A percentile compares a stretch with the other conserved stretches of the same genome.
Evolutionary conservation across 2,113 vertebrate species (phyloP).

Genomic region (Mobula birostris): DNA sequence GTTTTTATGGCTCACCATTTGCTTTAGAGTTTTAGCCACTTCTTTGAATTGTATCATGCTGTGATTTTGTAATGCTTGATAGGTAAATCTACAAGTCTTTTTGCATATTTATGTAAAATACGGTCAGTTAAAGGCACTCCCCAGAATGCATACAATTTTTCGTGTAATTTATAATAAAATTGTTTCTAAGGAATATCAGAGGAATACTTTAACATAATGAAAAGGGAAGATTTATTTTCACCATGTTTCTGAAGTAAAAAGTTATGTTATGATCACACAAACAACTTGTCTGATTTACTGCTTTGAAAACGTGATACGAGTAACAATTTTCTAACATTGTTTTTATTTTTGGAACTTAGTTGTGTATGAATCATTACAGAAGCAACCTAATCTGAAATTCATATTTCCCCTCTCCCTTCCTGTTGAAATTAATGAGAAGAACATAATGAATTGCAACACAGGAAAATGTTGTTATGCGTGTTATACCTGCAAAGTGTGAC

Average conservation of each 20-base stretch:
- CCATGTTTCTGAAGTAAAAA: not conserved
- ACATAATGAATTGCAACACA: not conserved
- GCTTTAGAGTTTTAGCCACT: not conserved
- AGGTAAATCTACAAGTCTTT: slow-evolving; percentile 37
- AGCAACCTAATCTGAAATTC: slow-evolving; percentile 25
- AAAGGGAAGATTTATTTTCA: not conserved
- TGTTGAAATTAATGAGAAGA: slow-evolving; percentile 18
- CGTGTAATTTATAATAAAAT: slow-evolving; percentile 49
- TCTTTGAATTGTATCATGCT: slow-evolving; percentile 36
- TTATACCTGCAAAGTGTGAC: not conserved
- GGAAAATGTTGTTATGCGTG: not conserved
- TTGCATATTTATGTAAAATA: slow-evolving; percentile 43
- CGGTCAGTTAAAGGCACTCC: slow-evolving; percentile 51
- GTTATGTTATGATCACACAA: not conserved
- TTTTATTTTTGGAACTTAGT: slow-evolving; percentile 21
- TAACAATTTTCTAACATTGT: slow-evolving; percentile 6
- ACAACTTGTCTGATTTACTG: not conserved
- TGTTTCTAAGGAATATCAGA: slow-evolving; percentile 43
- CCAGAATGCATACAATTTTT: slow-evolving; percentile 41
- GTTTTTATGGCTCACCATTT: not conserved
- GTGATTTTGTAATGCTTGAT: slow-evolving; percentile 37
- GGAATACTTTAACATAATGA: slow-evolving; percentile 45
- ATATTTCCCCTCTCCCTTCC: slow-evolving; percentile 27
- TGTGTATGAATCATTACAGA: not conserved
- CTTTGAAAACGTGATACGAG: not conserved